phyloP scores from a whole-genome alignment of 2,797 vertebrate species.

The Gymnocypris eckloni region DNA sequence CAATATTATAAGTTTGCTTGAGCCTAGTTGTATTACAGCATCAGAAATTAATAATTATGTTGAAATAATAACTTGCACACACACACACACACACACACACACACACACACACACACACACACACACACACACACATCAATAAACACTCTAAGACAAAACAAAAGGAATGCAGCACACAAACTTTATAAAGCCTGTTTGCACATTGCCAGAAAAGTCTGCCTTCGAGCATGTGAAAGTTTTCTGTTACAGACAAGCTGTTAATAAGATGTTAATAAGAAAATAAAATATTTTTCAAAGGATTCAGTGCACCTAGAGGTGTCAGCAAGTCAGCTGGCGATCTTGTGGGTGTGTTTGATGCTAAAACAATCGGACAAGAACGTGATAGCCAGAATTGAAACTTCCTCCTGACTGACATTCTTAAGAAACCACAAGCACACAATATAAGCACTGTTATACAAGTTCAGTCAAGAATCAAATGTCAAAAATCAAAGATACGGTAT shows the following conservation, averaged over 20 bases:
- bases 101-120: background rate
- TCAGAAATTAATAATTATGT: background rate
- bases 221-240: background rate
- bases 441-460: background rate
- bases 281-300: background rate
- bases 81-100: no score
- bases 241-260: conserved; percentile 4
- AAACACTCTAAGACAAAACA: background rate
- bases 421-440: conserved; percentile 3
- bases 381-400: conserved; percentile 7
- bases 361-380: background rate
- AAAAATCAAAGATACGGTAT: background rate
- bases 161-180: background rate
- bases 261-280: background rate
- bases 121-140: background rate
- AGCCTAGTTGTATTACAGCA: background rate
- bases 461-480: background rate
- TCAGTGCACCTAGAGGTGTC: background rate
- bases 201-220: conserved; percentile 6
- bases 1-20: background rate
- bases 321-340: conserved; percentile 13
- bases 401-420: background rate
- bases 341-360: conserved; percentile 10
- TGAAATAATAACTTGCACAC: no score
- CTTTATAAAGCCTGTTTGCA: background rate